Percentiles rank a stretch among this genome's conserved stretches.
phyloP scores from a whole-genome alignment of 2,888 invertebrate species.

The Caradrina kadenii region DNA sequence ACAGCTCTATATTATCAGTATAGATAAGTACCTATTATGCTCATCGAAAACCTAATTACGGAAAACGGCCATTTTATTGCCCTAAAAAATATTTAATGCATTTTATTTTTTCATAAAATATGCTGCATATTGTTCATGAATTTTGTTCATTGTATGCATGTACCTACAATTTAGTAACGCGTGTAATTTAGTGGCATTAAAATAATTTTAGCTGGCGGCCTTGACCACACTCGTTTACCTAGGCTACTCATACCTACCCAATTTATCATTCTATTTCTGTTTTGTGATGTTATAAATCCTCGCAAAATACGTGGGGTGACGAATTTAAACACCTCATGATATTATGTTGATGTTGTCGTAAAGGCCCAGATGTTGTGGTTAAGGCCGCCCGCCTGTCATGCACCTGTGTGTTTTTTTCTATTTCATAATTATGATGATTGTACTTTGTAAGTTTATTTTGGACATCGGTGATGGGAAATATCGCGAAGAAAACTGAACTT shows the following conservation, averaged over 20 bases:
- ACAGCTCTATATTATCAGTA: too few species aligned
- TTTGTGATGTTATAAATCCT: constrained; percentile 23
- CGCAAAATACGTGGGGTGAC: constrained; percentile 8
- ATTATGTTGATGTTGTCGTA: too few species aligned
- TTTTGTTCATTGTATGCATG: constrained; percentile 9
- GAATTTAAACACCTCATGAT: neutral
- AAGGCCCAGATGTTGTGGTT: too few species aligned
- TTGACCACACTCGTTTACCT: constrained; percentile 27
- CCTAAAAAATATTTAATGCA: neutral
- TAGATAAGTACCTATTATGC: too few species aligned
- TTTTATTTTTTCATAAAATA: neutral
- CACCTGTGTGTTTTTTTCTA: too few species aligned
- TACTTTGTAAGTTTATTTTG: too few species aligned
- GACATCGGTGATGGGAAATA: too few species aligned
- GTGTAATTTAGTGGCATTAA: constrained; percentile 33
- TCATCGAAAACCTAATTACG: neutral
- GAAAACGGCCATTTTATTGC: neutral
- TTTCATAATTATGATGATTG: too few species aligned
- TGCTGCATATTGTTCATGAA: neutral
- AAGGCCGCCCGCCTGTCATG: too few species aligned
- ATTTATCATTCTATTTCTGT: constrained; percentile 45
- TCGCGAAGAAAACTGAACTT: too few species aligned
- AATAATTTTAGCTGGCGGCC: constrained; percentile 28
- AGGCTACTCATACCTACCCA: constrained; percentile 1
- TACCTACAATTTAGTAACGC: constrained; percentile 2